These are phyloP conservation scores for Maconellicoccus hirsutus DNA, from an alignment of 1,140 invertebrate genomes.

Conservation along the genomic window DNA sequence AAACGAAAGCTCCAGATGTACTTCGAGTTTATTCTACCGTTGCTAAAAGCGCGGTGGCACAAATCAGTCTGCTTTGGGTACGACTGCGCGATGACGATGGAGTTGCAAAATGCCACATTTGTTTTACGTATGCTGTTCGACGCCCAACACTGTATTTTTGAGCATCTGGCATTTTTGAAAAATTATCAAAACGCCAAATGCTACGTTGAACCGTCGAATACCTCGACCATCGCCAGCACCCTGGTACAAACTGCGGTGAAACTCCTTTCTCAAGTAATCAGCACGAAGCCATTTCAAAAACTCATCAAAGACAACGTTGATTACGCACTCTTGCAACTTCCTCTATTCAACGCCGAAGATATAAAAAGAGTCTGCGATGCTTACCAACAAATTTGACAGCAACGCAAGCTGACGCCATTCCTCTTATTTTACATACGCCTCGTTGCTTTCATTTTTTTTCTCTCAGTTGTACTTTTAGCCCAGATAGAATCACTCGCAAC, in stretches of 20 bases:
- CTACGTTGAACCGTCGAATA: neutral
- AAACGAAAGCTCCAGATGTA: neutral
- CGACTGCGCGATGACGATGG: neutral
- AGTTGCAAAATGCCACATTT: neutral
- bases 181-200: neutral
- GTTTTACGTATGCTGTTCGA: neutral
- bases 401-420: too few relatives aligned
- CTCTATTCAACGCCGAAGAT: neutral
- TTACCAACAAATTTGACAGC: neutral
- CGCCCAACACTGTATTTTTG: neutral
- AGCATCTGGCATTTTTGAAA: neutral
- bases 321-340: neutral
- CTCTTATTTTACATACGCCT: too few relatives aligned
- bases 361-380: neutral
- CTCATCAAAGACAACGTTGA: neutral
- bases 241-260: neutral
- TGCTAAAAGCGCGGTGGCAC: neutral
- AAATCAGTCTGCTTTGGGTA: neutral
- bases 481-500: too few relatives aligned
- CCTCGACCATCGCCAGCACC: neutral
- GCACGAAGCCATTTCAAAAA: neutral
- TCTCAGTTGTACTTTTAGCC: too few relatives aligned
- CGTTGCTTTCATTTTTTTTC: too few relatives aligned
- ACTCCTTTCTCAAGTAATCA: neutral
- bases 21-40: neutral